A percentile compares a stretch with the other conserved stretches of the same genome.
Conservation (phyloP, 2,113 vertebrate species). For the Melospiza melodia region DNA sequence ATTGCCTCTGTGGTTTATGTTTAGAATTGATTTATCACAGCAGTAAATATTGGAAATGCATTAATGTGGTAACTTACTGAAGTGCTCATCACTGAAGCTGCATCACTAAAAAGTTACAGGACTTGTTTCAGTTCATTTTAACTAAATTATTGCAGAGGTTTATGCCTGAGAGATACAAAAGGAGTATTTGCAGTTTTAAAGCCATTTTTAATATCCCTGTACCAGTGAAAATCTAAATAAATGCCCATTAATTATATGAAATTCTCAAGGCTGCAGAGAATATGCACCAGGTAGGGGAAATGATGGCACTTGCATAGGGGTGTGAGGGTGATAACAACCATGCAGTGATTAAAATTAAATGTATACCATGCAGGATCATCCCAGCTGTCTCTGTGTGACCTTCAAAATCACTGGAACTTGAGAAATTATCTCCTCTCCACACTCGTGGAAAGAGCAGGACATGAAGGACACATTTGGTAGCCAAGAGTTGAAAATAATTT, state of each 20-base stretch:
- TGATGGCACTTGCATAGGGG: neutral
- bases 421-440: neutral
- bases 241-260: neutral
- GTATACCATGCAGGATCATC: neutral
- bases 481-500: neutral
- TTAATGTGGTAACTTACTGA: neutral
- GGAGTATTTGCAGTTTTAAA: neutral
- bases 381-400: neutral
- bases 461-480: neutral
- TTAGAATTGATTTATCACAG: neutral
- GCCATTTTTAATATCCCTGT: neutral
- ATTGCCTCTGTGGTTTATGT: neutral
- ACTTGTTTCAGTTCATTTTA: neutral
- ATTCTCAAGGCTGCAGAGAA: neutral
- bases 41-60: neutral
- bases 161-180: neutral
- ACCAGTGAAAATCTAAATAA: neutral
- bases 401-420: neutral
- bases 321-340: neutral
- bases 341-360: neutral
- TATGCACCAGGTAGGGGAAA: neutral
- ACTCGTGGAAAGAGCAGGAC: neutral
- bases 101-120: neutral
- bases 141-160: neutral
- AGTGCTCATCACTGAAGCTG: neutral